phyloP scores from a whole-genome alignment of 2,888 invertebrate species.

The Synanthedon formicaeformis region DNA sequence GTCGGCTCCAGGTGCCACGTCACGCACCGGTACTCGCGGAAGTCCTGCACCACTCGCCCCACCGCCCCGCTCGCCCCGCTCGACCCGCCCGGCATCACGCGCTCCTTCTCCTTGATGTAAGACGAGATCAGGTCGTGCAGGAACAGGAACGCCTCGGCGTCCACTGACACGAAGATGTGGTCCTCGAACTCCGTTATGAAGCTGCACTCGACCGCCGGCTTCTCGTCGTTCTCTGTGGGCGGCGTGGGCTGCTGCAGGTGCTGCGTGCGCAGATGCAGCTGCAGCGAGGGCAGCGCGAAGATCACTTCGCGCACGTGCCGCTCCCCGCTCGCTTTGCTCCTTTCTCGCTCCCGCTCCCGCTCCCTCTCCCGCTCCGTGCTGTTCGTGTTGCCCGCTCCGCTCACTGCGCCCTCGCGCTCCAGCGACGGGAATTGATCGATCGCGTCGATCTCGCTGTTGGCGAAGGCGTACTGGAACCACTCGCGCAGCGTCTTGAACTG shows the following conservation, averaged over 20 bases:
- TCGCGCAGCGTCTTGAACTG: slow-evolving; percentile 94
- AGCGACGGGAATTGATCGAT: slow-evolving; percentile 92
- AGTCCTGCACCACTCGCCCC: slow-evolving; percentile 78
- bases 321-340: slow-evolving; percentile 72
- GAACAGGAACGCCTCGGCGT: slow-evolving; percentile 98
- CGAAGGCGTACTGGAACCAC: slow-evolving; percentile 98
- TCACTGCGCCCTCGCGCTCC: slow-evolving; percentile 74
- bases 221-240: slow-evolving; percentile 78
- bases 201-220: slow-evolving; percentile 93
- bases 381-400: slow-evolving; percentile 27
- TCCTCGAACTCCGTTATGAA: slow-evolving; percentile 99
- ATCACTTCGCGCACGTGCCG: slow-evolving; percentile 92
- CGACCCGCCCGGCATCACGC: slow-evolving; percentile 48
- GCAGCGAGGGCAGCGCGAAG: slow-evolving; percentile 93
- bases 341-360: slow-evolving; percentile 64
- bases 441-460: slow-evolving; percentile 93
- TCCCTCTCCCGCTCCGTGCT: slow-evolving; percentile 62
- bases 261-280: slow-evolving; percentile 92
- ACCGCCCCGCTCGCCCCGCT: slow-evolving; percentile 13
- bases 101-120: slow-evolving; percentile 93
- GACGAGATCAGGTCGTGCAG: slow-evolving; percentile 96
- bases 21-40: slow-evolving; percentile 91
- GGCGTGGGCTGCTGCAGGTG: slow-evolving; percentile 84
- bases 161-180: slow-evolving; percentile 97
- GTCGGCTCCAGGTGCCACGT: slow-evolving; percentile 98